Percentiles rank a stretch among this genome's conserved stretches.
phyloP scores from a whole-genome alignment of 2,113 vertebrate species.

The Dasyprocta punctata region DNA sequence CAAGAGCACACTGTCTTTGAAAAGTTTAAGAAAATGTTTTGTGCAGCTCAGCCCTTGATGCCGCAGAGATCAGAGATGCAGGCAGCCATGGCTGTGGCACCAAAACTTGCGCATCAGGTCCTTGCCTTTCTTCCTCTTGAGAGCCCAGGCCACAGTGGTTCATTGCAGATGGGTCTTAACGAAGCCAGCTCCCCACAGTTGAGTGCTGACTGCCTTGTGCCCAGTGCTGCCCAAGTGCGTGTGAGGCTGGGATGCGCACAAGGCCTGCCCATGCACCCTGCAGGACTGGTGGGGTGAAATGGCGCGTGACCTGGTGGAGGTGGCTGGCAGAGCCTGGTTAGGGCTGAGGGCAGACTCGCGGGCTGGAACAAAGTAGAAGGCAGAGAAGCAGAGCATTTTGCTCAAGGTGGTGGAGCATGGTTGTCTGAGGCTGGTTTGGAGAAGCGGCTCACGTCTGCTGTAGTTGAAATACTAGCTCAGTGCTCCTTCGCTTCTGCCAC shows the following conservation, averaged over 20 bases:
- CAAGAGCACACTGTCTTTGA: neutral
- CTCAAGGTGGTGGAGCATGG: neutral
- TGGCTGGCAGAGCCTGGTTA: neutral
- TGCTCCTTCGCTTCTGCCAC: rapidly evolving
- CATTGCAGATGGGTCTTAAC: neutral
- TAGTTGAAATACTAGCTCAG: neutral
- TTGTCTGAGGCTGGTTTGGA: neutral
- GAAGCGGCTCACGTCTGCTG: neutral
- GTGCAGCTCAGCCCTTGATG: neutral
- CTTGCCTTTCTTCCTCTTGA: neutral
- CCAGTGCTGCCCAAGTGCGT: neutral
- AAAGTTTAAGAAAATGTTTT: slow-evolving; percentile 20
- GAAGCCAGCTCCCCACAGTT: neutral
- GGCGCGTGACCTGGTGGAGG: neutral
- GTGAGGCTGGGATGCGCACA: rapidly evolving
- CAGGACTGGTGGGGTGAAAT: neutral
- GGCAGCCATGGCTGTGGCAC: neutral
- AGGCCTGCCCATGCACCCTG: neutral
- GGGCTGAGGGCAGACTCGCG: neutral
- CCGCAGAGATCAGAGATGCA: neutral
- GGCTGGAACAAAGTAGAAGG: neutral
- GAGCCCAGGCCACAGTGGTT: neutral
- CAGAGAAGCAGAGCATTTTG: neutral
- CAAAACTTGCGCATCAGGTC: neutral
- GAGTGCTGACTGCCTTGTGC: neutral